Conservation (phyloP, 2,113 vertebrate genomes). For the Fukomys damarensis region DNA sequence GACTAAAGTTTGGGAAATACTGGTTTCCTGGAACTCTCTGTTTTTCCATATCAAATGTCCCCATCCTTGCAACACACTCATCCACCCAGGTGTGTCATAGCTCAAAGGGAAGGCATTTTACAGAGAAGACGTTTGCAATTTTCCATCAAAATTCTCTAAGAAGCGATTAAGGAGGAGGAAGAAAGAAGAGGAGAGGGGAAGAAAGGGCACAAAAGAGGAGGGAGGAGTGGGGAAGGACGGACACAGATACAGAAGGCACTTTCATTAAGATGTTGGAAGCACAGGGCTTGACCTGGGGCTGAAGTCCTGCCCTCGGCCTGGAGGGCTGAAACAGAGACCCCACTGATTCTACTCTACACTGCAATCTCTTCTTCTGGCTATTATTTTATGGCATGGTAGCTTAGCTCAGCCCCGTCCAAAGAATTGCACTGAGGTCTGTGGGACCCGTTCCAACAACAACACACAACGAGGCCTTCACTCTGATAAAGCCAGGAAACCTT, state of each 20-base stretch:
- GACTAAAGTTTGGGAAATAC: constrained; percentile 43
- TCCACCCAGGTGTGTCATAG: neutral
- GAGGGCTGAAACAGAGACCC: constrained; percentile 58
- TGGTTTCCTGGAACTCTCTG: constrained; percentile 43
- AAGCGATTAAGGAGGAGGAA: neutral
- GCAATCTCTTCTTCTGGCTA: constrained; percentile 59
- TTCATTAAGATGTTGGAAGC: constrained; percentile 62
- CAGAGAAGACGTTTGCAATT: constrained; percentile 12
- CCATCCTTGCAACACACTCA: neutral
- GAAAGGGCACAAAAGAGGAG: neutral
- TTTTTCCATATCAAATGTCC: constrained; percentile 41
- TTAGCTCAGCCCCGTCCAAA: constrained; percentile 67
- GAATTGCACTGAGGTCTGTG: constrained; percentile 61
- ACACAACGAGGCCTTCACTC: constrained; percentile 79
- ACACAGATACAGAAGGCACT: constrained; percentile 69
- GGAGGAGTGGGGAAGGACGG: neutral
- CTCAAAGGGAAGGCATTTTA: constrained; percentile 11
- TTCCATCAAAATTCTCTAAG: constrained; percentile 36
- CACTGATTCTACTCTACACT: constrained; percentile 68
- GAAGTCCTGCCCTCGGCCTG: constrained; percentile 53
- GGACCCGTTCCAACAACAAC: constrained; percentile 79
- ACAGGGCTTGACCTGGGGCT: constrained; percentile 58
- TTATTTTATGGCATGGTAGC: constrained; percentile 74
- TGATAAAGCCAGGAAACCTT: constrained; percentile 67
- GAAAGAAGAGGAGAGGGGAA: neutral